Base-by-base conservation (phyloP, 2,797 vertebrate species). In the Gymnopithys bicolor region DNA sequence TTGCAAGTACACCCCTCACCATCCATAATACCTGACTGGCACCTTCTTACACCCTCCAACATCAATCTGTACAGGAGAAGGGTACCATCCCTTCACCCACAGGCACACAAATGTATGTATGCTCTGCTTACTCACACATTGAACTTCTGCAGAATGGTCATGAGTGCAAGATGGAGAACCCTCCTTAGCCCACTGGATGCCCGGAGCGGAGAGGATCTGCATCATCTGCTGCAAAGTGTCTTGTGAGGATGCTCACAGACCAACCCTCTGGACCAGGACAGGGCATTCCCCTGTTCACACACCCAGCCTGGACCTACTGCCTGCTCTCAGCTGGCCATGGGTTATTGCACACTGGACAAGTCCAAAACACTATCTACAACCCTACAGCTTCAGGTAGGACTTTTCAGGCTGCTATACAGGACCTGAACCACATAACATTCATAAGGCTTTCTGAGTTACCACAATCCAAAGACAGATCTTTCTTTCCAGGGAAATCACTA, bases 201-300 rank as follows among this genome's bases (percentile, higher is more conserved):
- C 43, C 66, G 63, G 35, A 24, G 8, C 5, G 15, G 24, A 73
- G 7, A 59, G 19, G 19, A 62, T 19, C 24, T 58, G 22, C 24
- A 21, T 3, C 4, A 82, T 7, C 41, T 52, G 32, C 19, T 74
- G 21, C 5, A 7, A 46, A 71, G 22, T 15, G 7, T 16, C 83
- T 79, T 43, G 32, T 6, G 2, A 45, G 85, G 45, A 18, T 32
- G 23, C 21, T 49, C 41, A 25, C 0, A 0, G 2, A 25, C 41
- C 53, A 76, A 17, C 2, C 10, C 55, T 37, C 21, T 41, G 71
- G 13, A 79, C n/a, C 14, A 55, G 30, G 19, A 79, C 27, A 53
- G 11, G 10, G 21, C 16, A 64, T n/a, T 84, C 13, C 18, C 19
- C 52, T 51, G 19, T 41, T 49, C 30, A 56, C 23, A 52, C 10